Evolutionary conservation across 1,140 invertebrate genomes (phyloP).

Genomic region (Drosophila athabasca): DNA sequence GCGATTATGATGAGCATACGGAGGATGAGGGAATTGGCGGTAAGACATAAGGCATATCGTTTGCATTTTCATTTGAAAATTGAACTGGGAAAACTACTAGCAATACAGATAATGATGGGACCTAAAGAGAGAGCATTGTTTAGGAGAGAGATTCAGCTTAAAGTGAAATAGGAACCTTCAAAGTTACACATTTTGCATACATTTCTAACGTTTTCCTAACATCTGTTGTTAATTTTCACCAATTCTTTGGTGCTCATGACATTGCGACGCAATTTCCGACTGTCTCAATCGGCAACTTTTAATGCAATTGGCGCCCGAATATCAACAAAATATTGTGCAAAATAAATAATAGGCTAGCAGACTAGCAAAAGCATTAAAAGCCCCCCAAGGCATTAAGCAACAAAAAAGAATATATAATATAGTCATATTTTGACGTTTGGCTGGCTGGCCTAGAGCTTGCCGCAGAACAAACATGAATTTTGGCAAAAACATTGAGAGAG

Average conservation of each 20-base stretch:
- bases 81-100: too few species aligned
- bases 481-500: conserved; percentile 41
- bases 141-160: background rate
- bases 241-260: too few species aligned
- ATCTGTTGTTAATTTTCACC: too few species aligned
- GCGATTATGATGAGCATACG: conserved; percentile 49
- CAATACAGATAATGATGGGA: too few species aligned
- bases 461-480: conserved; percentile 48
- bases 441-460: conserved; percentile 56
- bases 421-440: conserved; percentile 42
- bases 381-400: conserved; percentile 14
- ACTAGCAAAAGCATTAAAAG: conserved; percentile 34
- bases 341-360: conserved; percentile 47
- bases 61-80: background rate
- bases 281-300: conserved; percentile 16
- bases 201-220: too few species aligned
- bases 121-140: background rate
- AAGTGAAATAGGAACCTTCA: too few species aligned
- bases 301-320: conserved; percentile 23
- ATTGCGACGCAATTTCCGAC: conserved; percentile 40
- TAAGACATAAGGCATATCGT: conserved; percentile 27
- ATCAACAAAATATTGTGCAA: conserved; percentile 54
- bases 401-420: conserved; percentile 19
- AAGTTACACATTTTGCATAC: too few species aligned
- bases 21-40: conserved; percentile 74